Conservation (phyloP, 1,140 invertebrate genomes). For the Subanguina moxae region DNA sequence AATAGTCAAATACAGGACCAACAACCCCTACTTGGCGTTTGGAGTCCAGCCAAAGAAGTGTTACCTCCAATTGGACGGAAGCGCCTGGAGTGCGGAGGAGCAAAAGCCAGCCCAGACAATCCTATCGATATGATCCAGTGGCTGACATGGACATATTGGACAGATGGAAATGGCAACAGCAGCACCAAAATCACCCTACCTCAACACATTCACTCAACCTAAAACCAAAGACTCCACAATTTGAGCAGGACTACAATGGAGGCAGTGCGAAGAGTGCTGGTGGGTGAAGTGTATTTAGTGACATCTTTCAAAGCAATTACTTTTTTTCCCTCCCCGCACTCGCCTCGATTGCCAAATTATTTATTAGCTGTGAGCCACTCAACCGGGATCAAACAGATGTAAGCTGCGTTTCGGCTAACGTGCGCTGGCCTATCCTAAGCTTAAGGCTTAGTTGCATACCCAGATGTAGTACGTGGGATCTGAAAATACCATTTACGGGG, state of each 20-base stretch:
- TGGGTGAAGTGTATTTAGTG: too few relatives aligned
- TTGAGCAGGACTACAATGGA: background rate
- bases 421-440: too few relatives aligned
- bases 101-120: background rate
- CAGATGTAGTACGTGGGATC: too few relatives aligned
- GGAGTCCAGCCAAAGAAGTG: background rate
- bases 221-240: background rate
- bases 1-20: background rate
- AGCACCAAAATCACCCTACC: background rate
- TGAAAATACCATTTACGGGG: too few relatives aligned
- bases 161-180: conserved; percentile 7
- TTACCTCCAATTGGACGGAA: background rate
- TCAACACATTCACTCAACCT: background rate
- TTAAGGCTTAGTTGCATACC: too few relatives aligned
- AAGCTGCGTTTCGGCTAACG: too few relatives aligned
- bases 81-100: background rate
- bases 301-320: too few relatives aligned
- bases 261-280: background rate
- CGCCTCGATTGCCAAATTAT: too few relatives aligned
- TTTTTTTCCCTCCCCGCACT: too few relatives aligned
- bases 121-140: conserved; percentile 7
- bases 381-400: too few relatives aligned
- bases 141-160: conserved; percentile 11
- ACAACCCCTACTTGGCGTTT: background rate
- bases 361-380: too few relatives aligned